Conservation (phyloP, 2,113 vertebrate species). For the Platichthys flesus region DNA sequence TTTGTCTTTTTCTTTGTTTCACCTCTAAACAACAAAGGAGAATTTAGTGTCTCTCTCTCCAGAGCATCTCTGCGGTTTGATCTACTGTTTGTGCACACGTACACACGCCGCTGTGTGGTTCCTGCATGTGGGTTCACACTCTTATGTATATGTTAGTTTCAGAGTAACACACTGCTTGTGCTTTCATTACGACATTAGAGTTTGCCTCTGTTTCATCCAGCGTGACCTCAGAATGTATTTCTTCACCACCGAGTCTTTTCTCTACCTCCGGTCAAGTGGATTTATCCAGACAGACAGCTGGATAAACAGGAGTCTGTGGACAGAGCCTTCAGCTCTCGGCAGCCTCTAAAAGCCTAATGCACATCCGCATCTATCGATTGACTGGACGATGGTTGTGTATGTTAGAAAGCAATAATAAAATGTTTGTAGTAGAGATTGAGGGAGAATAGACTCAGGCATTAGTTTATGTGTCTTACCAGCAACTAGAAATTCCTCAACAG, state of each 20-base stretch:
- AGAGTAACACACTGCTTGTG: slow-evolving; percentile 29
- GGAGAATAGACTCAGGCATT: slow-evolving; percentile 5
- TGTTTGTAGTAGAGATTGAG: slow-evolving; percentile 25
- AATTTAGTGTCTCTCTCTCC: slow-evolving; percentile 15
- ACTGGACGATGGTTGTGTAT: slow-evolving; percentile 20
- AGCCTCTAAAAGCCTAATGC: slow-evolving; percentile 19
- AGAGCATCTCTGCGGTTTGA: slow-evolving; percentile 1
- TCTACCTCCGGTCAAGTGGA: slow-evolving; percentile 58
- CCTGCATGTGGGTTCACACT: slow-evolving; percentile 26
- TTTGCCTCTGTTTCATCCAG: slow-evolving; percentile 45
- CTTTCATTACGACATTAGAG: slow-evolving; percentile 46
- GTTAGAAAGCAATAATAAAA: slow-evolving; percentile 18
- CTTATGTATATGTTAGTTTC: slow-evolving; percentile 16
- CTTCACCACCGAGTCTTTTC: slow-evolving; percentile 29
- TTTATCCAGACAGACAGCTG: slow-evolving; percentile 74
- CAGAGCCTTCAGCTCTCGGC: slow-evolving; percentile 48
- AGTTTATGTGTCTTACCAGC: no score
- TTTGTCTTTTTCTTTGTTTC: slow-evolving; percentile 47
- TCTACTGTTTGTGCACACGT: slow-evolving; percentile 3
- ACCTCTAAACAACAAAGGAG: slow-evolving; percentile 46
- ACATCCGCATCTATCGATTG: slow-evolving; percentile 38
- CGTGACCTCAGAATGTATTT: slow-evolving; percentile 35
- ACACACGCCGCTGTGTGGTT: not conserved
- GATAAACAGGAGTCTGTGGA: slow-evolving; percentile 67
- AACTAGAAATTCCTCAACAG: no score